Base-by-base conservation (phyloP, 2,797 vertebrate genomes). In the Notolabrus celidotus region DNA sequence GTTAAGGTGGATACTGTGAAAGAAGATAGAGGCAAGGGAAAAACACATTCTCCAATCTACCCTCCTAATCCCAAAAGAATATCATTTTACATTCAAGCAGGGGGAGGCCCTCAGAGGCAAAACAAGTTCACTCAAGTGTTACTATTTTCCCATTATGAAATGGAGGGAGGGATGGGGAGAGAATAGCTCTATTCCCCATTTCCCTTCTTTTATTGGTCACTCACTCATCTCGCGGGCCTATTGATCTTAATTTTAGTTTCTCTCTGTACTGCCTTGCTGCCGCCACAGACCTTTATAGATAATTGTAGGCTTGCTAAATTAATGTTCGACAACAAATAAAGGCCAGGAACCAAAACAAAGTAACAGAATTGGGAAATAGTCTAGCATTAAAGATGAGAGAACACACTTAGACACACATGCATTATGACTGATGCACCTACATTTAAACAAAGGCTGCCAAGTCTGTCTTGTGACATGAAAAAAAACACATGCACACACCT, bases 101-200 rank as follows among this genome's bases (percentile, higher is more conserved):
- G 62, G 59, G 62, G 51, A 76, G 72, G 74, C 85, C 65, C 69
- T 77, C n/a, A 3, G 67, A 47, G 25, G 74, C 54, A 76, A 84
- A 77, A 79, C 76, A 80, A 74, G 67, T 60, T 67, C 83, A 80
- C 50, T 84, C 58, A 77, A 86, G 78, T 85, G 83, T 88, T 76
- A 73, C 85, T 33, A 47, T 85, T 86, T 86, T 84, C 72, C 81
- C 71, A 89, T 91, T 89, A 87, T 68, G 64, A 82, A 80, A 77
- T 57, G 27, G 46, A 39, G 41, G 62, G 51, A 54, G 62, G n/a
- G n/a, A n/a, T 46, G 39, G 41, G 62, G 51, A 67, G 61, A 84
- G 77, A 81, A 78, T 59, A 47, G 74, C 49, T 78, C 27, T 71
- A 67, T 83, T 83, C 73, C 50, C 56, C 20, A 51, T 69, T 76